Base-by-base conservation (phyloP, 2,113 vertebrate species). In the Loxodonta africana region DNA sequence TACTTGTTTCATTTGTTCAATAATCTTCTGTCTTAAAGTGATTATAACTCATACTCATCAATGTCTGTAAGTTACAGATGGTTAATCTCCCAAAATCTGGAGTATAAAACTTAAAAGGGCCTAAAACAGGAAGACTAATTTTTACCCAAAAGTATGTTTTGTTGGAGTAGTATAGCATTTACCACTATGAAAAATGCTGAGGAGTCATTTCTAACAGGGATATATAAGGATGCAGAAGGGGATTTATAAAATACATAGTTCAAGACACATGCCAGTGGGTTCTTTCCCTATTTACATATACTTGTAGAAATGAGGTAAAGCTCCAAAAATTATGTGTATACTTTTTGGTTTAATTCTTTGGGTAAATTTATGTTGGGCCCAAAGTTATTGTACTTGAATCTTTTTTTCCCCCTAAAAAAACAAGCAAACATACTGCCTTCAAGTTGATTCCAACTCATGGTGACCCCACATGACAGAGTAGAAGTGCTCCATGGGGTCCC, bases 1-100 rank as follows among this genome's bases (percentile, higher is more conserved):
- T 85, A 98, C 98, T 96, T 99, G 97, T 94, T 99, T 98, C 90
- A 99, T 97, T 96, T 99, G 98, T 96, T 99, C 97, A 6, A 96
- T 98, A 74, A 99, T 97, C 63, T 99, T 98, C 88, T 98, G 98
- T 97, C 97, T 99, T 99, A 97, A 96, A 97, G 33, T 98, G 96
- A 97, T 91, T 83, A 96, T 25, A 98, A 90, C 2, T 62, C 83
- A 94, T 15, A 97, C 30, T 98, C 91, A 98, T 77, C 93, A 97
- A 90, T 25, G 69, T 80, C 57, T 83, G 48, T 94, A 97, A 88
- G 91, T 51, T 85, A 83, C 91, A 96, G 20, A 83, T 71, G 46
- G 7, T 91, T 91, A 30, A 90, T 90, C 67, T 76, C 1, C 51
- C 87, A 91, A 97, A 92, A 94, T 26, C 88, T 28, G 73, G 21